Base-by-base conservation (phyloP, 2,888 invertebrate genomes). In the Branchipolynoe longqiensis region DNA sequence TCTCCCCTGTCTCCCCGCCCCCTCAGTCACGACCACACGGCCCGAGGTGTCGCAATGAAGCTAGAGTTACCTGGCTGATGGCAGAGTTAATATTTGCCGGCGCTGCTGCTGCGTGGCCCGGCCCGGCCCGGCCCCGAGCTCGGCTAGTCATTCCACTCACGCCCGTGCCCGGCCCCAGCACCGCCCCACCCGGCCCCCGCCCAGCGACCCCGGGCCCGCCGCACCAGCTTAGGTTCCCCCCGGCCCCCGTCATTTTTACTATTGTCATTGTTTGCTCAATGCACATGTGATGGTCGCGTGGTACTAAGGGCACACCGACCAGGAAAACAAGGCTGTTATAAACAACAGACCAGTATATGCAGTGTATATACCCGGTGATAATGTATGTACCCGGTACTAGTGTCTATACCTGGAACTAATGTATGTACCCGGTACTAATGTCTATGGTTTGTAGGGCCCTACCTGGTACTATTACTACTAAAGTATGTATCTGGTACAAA, bases 1-100 rank as follows among this genome's bases (percentile, higher is more conserved):
- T n/a, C n/a, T n/a, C n/a, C 48, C 48, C 48, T 8, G 8, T 8
- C 69, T 38, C 38, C 69, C 8, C 69, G 38, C 69, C 69, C 69
- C 14, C 33, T 14, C 36, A 41, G 78, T 28, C 78, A 78, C 48
- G 78, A 48, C 54, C 78, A 78, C 41, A 78, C 78, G 41, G n/a
- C 18, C 48, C 48, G 31, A 78, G 78, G 78, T 78, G 78, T 78
- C 78, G 78, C 78, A 78, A 78, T 78, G 78, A 78, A 78, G 78
- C 78, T 78, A n/a, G 54, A 48, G 48, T 78, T 78, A 48, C 78
- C 41, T 25, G 48, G 28, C 54, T 41, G 48, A 41, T 78, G 54
- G 41, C 48, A 18, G 28, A 14, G 78, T 48, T 41, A 40, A 78
- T 78, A 78, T 78, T 78, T 41, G 33, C 78, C 54, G 28, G n/a